phyloP scores from a whole-genome alignment of 2,888 invertebrate genomes.

The Camptogramma bilineatum region DNA sequence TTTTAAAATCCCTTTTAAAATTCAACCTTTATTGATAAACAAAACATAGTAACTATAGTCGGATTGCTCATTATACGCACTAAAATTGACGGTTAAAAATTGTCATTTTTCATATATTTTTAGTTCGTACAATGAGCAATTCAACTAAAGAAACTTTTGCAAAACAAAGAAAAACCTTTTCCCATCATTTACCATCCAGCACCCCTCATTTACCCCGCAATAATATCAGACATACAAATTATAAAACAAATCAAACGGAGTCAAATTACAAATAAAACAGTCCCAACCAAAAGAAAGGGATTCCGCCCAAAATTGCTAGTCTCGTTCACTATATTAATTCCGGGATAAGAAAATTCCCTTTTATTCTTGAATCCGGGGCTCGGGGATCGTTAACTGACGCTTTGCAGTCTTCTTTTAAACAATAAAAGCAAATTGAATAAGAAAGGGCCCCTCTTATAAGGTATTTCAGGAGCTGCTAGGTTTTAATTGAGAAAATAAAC shows the following conservation, averaged over 20 bases:
- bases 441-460: slow-evolving; percentile 54
- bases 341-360: slow-evolving; percentile 55
- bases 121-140: too few relatives aligned
- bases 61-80: too few relatives aligned
- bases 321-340: slow-evolving; percentile 64
- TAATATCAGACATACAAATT: slow-evolving; percentile 17
- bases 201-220: slow-evolving; percentile 3
- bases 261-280: slow-evolving; percentile 48
- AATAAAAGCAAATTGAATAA: slow-evolving; percentile 71
- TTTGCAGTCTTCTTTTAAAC: slow-evolving; percentile 66
- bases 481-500: slow-evolving; percentile 62
- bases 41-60: too few relatives aligned
- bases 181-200: too few relatives aligned
- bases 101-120: too few relatives aligned
- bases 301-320: slow-evolving; percentile 54
- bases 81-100: too few relatives aligned
- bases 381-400: slow-evolving; percentile 58
- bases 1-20: too few relatives aligned
- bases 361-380: slow-evolving; percentile 53
- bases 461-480: slow-evolving; percentile 52
- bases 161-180: background rate
- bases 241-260: slow-evolving; percentile 50
- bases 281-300: slow-evolving; percentile 47
- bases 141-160: too few relatives aligned
- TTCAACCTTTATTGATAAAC: too few relatives aligned